phyloP scores from a whole-genome alignment of 2,888 invertebrate species.

The Watsonalla binaria region DNA sequence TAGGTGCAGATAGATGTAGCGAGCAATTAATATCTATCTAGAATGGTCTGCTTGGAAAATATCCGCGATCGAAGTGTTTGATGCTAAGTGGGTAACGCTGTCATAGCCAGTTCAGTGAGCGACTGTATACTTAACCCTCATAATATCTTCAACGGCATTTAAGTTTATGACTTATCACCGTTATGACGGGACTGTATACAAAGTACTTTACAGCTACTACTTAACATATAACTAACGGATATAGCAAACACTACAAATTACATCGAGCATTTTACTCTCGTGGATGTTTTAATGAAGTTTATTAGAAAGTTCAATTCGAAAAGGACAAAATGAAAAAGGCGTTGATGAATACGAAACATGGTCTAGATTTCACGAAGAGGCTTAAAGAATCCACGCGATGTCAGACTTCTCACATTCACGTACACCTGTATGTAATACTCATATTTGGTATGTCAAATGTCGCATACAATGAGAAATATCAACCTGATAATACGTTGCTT shows the following conservation, averaged over 20 bases:
- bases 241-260: no score
- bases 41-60: background rate
- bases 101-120: background rate
- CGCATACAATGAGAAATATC: slow-evolving; percentile 19
- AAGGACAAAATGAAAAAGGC: background rate
- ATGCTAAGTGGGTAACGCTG: background rate
- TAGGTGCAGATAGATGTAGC: background rate
- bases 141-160: background rate
- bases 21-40: background rate
- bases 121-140: background rate
- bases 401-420: slow-evolving; percentile 3
- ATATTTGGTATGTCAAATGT: slow-evolving; percentile 6
- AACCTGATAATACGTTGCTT: slow-evolving; percentile 20
- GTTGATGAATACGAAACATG: background rate
- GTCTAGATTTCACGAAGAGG: slow-evolving; percentile 1
- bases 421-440: background rate
- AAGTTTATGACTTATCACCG: background rate
- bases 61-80: background rate
- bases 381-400: background rate
- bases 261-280: no score
- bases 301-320: background rate
- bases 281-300: background rate
- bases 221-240: no score
- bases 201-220: background rate
- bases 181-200: background rate